Conservation (phyloP, 2,797 vertebrate species). For the Hyperoplus immaculatus region DNA sequence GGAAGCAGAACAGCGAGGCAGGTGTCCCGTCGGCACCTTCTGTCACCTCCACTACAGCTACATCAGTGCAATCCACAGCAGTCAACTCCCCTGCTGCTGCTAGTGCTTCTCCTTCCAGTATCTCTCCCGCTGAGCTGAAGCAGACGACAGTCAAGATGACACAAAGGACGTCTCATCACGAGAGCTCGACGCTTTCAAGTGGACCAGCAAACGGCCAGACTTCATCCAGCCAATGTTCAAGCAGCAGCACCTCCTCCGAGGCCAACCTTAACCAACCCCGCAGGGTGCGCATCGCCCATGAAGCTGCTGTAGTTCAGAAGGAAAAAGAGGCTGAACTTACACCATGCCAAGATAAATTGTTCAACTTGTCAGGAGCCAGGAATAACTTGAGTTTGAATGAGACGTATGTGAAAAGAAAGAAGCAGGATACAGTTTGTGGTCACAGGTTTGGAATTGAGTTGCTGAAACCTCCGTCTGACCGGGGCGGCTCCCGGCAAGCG, state of each 20-base stretch:
- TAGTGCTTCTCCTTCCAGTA: background rate
- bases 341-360: conserved; percentile 84
- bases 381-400: conserved; percentile 89
- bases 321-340: conserved; percentile 83
- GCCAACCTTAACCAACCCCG: conserved; percentile 83
- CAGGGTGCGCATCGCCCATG: conserved; percentile 89
- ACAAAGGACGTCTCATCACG: background rate
- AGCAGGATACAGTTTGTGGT: conserved; percentile 83
- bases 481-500: conserved; percentile 66
- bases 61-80: conserved; percentile 24
- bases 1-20: conserved; percentile 39
- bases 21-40: background rate
- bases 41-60: background rate
- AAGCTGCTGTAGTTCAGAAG: conserved; percentile 75
- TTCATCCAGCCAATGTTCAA: conserved; percentile 83
- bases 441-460: conserved; percentile 91
- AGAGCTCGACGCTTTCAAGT: conserved; percentile 11
- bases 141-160: background rate
- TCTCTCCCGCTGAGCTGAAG: background rate
- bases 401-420: conserved; percentile 86
- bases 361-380: conserved; percentile 76
- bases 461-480: conserved; percentile 75
- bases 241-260: conserved; percentile 80
- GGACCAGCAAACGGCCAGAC: conserved; percentile 71
- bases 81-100: background rate